Percentiles rank a stretch among this genome's conserved stretches.
phyloP scores from a whole-genome alignment of 2,113 vertebrate species.

The Seriola dumerili region DNA sequence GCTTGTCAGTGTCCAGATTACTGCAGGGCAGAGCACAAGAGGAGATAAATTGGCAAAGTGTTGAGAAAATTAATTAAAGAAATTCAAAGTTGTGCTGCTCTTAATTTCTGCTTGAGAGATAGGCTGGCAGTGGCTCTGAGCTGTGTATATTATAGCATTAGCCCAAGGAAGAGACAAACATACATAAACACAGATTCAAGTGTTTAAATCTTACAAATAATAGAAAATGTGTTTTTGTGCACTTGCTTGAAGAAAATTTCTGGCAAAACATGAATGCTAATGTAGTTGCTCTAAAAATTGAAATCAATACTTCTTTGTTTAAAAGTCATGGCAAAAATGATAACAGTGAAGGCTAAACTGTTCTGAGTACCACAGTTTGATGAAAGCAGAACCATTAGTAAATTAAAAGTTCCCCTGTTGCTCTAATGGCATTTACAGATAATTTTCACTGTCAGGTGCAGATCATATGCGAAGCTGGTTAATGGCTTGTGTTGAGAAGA shows the following conservation, averaged over 20 bases:
- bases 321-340: not conserved
- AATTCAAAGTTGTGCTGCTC: conserved; percentile 20
- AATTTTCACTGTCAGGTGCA: conserved; percentile 26
- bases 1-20: conserved; percentile 94
- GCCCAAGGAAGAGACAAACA: not conserved
- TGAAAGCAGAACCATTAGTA: not conserved
- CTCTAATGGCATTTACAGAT: conserved; percentile 33
- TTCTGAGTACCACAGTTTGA: conserved; percentile 7
- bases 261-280: not conserved
- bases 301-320: conserved; percentile 16
- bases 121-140: not conserved
- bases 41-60: conserved; percentile 30
- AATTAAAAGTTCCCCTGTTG: conserved; percentile 18
- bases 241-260: not conserved
- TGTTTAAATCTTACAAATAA: conserved; percentile 2
- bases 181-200: not conserved
- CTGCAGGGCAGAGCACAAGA: conserved; percentile 80
- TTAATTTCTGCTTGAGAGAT: conserved; percentile 34
- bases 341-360: not conserved
- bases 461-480: not conserved
- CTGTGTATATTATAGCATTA: not conserved
- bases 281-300: not conserved
- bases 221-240: not conserved
- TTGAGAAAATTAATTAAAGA: conserved; percentile 50
- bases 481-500: conserved; percentile 25